Evolutionary conservation across 2,113 vertebrate genomes (phyloP).

Genomic region (Opisthocomus hoazin): DNA sequence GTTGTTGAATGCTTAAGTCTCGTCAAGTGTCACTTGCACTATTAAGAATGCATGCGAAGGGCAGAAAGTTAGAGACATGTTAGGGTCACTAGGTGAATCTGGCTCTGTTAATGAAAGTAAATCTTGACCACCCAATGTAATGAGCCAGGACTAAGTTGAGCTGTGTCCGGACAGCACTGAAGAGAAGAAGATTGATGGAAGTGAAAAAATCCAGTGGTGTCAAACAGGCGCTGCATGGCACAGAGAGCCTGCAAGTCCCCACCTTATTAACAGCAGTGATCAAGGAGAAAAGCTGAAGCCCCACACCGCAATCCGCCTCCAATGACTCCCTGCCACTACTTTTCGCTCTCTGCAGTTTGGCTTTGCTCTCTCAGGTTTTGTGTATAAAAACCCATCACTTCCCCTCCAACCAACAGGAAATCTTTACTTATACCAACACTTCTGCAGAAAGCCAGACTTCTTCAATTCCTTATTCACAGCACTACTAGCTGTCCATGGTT

Average conservation of each 20-base stretch:
- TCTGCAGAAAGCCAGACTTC: not conserved
- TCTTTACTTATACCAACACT: not conserved
- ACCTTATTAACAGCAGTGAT: not conserved
- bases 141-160: not conserved
- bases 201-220: not conserved
- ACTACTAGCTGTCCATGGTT: too few relatives aligned
- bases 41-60: not conserved
- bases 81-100: not conserved
- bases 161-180: not conserved
- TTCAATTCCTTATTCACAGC: not conserved
- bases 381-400: not conserved
- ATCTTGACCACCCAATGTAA: not conserved
- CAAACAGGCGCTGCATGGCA: fast-evolving
- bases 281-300: not conserved
- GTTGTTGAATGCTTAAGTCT: not conserved
- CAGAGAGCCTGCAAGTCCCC: not conserved
- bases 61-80: not conserved
- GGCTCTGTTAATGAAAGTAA: not conserved
- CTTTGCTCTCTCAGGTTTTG: not conserved
- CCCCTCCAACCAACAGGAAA: not conserved
- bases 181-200: not conserved
- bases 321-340: not conserved
- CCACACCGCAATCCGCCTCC: not conserved
- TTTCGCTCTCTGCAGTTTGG: not conserved
- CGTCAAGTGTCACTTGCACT: not conserved